phyloP scores from a whole-genome alignment of 2,113 vertebrate species.

The Stercorarius parasiticus region DNA sequence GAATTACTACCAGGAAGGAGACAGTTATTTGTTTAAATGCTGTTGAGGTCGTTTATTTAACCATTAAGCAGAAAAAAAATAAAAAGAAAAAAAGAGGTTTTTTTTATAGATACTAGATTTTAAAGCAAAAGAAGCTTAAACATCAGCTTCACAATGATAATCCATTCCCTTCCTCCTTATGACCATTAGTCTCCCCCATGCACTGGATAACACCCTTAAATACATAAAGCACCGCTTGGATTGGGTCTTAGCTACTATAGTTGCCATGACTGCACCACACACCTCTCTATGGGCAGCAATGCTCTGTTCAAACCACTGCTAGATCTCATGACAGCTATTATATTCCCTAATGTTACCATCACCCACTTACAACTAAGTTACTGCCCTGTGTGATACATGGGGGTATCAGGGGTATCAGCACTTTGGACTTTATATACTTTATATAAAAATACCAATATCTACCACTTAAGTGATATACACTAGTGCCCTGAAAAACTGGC shows the following conservation, averaged over 20 bases:
- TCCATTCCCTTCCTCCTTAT: not conserved
- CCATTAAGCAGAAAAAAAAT: not conserved
- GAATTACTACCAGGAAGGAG: not conserved
- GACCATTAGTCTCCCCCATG: not conserved
- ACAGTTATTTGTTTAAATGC: not conserved
- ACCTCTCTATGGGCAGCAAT: not conserved
- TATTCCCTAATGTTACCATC: not conserved
- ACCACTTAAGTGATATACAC: not conserved
- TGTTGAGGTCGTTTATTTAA: not conserved
- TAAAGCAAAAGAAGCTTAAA: not conserved
- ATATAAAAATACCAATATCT: not conserved
- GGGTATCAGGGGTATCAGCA: no score
- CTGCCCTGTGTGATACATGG: not conserved
- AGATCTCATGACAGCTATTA: not conserved
- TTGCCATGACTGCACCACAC: slow-evolving; percentile 16
- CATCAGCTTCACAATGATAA: not conserved
- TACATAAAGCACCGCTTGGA: not conserved
- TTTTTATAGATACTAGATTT: not conserved
- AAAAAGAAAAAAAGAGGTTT: not conserved
- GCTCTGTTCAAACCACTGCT: not conserved
- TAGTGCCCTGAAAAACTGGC: not conserved
- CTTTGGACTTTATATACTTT: not conserved
- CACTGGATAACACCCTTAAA: not conserved
- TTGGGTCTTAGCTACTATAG: not conserved
- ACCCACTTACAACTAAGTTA: not conserved